Conservation (phyloP, 2,888 invertebrate genomes). For the Stenotaenia linearis region DNA sequence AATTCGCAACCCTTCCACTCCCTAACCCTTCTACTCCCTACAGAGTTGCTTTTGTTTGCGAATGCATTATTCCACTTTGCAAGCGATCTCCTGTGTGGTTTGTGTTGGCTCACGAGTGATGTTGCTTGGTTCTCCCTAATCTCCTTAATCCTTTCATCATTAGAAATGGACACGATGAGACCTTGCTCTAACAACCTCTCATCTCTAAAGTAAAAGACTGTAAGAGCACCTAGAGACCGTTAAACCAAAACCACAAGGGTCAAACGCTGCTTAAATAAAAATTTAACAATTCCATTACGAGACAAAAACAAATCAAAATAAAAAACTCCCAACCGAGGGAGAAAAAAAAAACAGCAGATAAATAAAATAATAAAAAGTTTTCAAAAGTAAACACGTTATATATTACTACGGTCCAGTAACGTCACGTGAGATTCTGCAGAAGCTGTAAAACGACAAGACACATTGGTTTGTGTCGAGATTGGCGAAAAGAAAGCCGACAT, state of each 20-base stretch:
- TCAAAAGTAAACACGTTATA: background rate
- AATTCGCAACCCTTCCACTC: background rate
- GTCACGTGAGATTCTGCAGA: background rate
- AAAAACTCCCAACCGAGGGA: background rate
- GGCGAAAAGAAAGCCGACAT: background rate
- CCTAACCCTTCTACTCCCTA: conserved; percentile 2
- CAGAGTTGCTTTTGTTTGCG: conserved; percentile 18
- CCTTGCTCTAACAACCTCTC: conserved; percentile 12
- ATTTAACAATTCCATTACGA: background rate
- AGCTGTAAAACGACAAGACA: conserved; percentile 8
- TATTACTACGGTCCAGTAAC: background rate
- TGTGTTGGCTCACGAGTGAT: conserved; percentile 18
- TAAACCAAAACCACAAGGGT: background rate
- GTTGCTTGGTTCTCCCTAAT: conserved; percentile 24
- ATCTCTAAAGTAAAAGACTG: background rate
- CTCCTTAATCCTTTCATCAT: conserved; percentile 23
- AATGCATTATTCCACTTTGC: conserved; percentile 24
- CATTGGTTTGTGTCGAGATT: conserved; percentile 26
- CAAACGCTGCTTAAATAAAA: background rate
- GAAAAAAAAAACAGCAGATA: background rate
- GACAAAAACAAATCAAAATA: background rate
- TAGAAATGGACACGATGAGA: conserved; percentile 23
- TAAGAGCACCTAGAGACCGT: background rate
- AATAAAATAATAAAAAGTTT: background rate
- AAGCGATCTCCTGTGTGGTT: conserved; percentile 17